Base-by-base conservation (phyloP, 2,888 invertebrate genomes). In the Unio pictorum region DNA sequence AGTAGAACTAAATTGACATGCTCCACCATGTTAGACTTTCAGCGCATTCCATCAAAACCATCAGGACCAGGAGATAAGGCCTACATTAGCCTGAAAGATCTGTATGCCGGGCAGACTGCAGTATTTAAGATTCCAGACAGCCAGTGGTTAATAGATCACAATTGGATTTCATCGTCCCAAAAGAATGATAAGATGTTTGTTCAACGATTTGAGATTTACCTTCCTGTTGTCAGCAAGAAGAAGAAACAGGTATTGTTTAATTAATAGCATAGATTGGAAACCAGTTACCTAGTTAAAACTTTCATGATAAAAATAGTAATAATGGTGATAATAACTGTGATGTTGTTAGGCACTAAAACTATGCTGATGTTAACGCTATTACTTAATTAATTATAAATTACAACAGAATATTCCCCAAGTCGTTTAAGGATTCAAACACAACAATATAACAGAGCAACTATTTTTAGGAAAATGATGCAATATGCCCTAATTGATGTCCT, bases 191-290 rank as follows among this genome's bases (percentile, higher is more conserved):
- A 54, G 54, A 63, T 63, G 0, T 63, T 63, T 54, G 63, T 63
- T 17, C 63, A 63, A 23, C 17, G 63, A 23, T 63, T 63, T 55
- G 63, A 63, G 55, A 26, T 63, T 11, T 63, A 63, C 26, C 45
- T 63, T 23, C 63, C 63, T 1, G 55, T 63, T 23, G 18, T 11
- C 20, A 63, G 63, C 23, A 6, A 8, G 15, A 23, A 23, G 1
- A 28, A 63, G n/a, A 63, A 3, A 23, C 18, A 55, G 11, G 63
- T 63, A 63, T 45, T 11, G 45, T 45, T 45, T 3, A 11, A 11
- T 45, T 45, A 45, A 11, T 0, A 34, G 0, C 11, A 11, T 45
- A 11, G 11, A 45, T 45, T 0, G 45, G 45, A 45, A 45, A 45
- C 45, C 34, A 8, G 5, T 34, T 8, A 34, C 6, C 3, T 6